Base-by-base conservation (phyloP, 2,888 invertebrate species). In the Cantharis flavilabris region DNA sequence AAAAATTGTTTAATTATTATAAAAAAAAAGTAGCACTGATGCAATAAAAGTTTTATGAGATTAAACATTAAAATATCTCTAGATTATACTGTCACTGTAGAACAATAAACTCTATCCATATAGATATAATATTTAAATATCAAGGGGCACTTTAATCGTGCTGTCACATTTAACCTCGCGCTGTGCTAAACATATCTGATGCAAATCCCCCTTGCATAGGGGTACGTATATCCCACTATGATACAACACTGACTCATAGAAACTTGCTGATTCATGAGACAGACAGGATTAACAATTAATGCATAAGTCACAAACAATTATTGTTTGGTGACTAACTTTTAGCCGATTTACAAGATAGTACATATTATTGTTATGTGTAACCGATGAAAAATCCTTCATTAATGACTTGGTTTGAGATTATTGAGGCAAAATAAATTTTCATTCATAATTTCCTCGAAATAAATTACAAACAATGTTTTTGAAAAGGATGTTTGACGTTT, bases 191-290 rank as follows among this genome's bases (percentile, higher is more conserved):
- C 74, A 70, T 79, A 79, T 79, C 76, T 79, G 79, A 79, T 79
- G 69, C 67, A 73, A 74, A 72, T 70, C 76, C 76, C 76, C 72
- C 33, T 65, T 33, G 71, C 72, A 75, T 70, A 13, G 73, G 78
- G 70, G 73, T 73, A 64, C 69, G 62, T 18, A 73, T 73, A 73
- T 33, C 77, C 74, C 63, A 71, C 69, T 64, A 49, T 73, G 73
- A 76, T 76, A 76, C 73, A 71, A 70, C 74, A 67, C 79, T 81
- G 81, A 81, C 79, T 81, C 79, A 81, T 75, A 76, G 77, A 75
- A 77, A 73, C 69, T 70, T 67, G 79, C 81, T 81, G 81, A 81
- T 78, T 81, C 80, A 80, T 79, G 75, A 76, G 64, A 77, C 77
- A 73, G 76, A 23, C 71, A 62, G 71, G 71, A 74, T 79, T 76